Percentiles rank a stretch among this genome's conserved stretches.
These are phyloP conservation scores for Branchipolynoe longqiensis DNA, from an alignment of 2,888 invertebrate genomes.

Conservation along the genomic window DNA sequence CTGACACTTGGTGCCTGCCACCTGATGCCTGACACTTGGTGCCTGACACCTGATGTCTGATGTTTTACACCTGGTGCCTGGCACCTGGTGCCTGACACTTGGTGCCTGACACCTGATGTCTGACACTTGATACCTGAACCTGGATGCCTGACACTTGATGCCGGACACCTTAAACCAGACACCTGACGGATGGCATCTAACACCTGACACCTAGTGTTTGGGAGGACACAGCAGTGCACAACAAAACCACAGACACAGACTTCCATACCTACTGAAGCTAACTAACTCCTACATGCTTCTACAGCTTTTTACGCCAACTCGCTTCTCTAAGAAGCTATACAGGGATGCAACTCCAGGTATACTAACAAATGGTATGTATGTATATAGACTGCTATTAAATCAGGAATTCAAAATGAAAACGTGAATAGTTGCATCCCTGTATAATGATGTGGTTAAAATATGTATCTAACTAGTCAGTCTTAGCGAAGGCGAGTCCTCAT, in stretches of 20 bases:
- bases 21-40: not conserved
- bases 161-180: no score
- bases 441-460: not conserved
- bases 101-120: no score
- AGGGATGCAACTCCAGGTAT: not conserved
- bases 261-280: not conserved
- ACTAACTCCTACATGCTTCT: not conserved
- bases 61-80: not conserved
- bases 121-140: no score
- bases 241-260: not conserved
- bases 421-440: not conserved
- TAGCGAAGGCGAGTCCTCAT: no score
- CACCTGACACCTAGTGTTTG: not conserved
- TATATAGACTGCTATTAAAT: not conserved
- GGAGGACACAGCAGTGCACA: constrained; percentile 20
- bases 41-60: not conserved
- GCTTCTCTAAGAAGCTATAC: not conserved
- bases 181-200: not conserved
- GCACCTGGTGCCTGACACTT: not conserved
- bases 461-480: no score
- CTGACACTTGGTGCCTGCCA: not conserved
- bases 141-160: no score
- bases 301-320: not conserved
- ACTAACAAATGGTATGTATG: not conserved
- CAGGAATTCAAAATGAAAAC: not conserved